Evolutionary conservation across 2,888 invertebrate genomes (phyloP).

Genomic region (Bombylius discolor): DNA sequence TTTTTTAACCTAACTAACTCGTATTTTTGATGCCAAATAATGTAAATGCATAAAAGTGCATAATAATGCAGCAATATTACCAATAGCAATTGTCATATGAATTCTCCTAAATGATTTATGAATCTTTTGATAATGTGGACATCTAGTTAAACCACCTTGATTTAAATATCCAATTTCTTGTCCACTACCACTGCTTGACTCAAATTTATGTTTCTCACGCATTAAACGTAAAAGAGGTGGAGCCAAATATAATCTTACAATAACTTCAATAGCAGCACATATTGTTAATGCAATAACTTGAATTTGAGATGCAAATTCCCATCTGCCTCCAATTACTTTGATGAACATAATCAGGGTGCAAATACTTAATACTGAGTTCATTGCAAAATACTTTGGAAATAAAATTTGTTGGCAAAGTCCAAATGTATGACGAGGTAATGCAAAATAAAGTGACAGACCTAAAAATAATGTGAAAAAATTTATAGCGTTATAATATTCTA

Average conservation of each 20-base stretch:
- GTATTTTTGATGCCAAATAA: conserved; percentile 45
- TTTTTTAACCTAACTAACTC: conserved; percentile 12
- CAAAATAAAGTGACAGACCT: conserved; percentile 78
- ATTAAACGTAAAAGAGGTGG: conserved; percentile 61
- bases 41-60: conserved; percentile 55
- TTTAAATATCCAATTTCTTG: conserved; percentile 63
- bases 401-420: conserved; percentile 75
- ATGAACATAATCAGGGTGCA: conserved; percentile 55
- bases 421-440: conserved; percentile 73
- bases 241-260: conserved; percentile 63
- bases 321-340: conserved; percentile 40
- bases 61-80: conserved; percentile 58
- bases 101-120: conserved; percentile 60
- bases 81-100: conserved; percentile 67
- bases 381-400: conserved; percentile 75
- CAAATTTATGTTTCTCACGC: conserved; percentile 59
- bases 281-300: conserved; percentile 37
- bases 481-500: too few relatives aligned
- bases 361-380: conserved; percentile 63
- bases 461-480: conserved; percentile 20
- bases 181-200: conserved; percentile 62
- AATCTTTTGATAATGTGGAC: conserved; percentile 66
- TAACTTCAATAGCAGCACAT: conserved; percentile 49
- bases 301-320: conserved; percentile 39
- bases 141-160: conserved; percentile 56